Percentiles rank a stretch among this genome's conserved stretches.
Conservation (phyloP, 2,113 vertebrate genomes). For the Isichthys henryi region DNA sequence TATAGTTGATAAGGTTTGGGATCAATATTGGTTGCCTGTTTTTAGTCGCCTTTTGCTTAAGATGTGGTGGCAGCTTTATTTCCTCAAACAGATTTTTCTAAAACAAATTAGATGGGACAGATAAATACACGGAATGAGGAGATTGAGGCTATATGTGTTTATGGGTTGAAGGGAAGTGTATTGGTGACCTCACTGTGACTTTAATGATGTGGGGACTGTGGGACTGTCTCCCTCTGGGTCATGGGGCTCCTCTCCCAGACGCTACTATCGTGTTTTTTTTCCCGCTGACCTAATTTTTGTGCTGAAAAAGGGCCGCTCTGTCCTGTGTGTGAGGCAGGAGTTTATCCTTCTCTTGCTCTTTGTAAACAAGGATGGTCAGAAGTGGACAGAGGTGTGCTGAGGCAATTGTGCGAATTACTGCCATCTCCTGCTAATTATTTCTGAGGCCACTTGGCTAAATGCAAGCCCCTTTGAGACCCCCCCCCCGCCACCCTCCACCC, state of each 20-base stretch:
- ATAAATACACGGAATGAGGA: slow-evolving; percentile 13
- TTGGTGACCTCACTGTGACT: slow-evolving; percentile 65
- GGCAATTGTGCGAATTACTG: slow-evolving; percentile 23
- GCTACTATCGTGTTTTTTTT: slow-evolving; percentile 35
- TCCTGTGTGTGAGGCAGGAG: slow-evolving; percentile 17
- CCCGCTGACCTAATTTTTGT: slow-evolving; percentile 58
- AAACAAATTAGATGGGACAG: background rate
- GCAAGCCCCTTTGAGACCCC: slow-evolving; percentile 46
- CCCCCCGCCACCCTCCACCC: slow-evolving; percentile 45
- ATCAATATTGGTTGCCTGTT: background rate
- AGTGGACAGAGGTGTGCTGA: slow-evolving; percentile 1
- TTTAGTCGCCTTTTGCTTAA: background rate
- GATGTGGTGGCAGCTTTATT: background rate
- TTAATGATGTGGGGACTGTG: slow-evolving; percentile 68
- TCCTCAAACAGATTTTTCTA: background rate
- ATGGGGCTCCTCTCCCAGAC: slow-evolving; percentile 31
- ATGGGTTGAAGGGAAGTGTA: slow-evolving; percentile 60
- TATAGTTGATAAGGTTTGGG: background rate
- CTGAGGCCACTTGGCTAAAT: slow-evolving; percentile 39
- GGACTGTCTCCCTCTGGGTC: slow-evolving; percentile 50
- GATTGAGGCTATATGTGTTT: slow-evolving; percentile 59
- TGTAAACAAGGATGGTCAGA: slow-evolving; percentile 18
- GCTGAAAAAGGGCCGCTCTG: slow-evolving; percentile 41
- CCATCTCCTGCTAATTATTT: slow-evolving; percentile 34
- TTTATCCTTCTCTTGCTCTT: background rate